Base-by-base conservation (phyloP, 1,140 invertebrate species). In the Diuraphis noxia region DNA sequence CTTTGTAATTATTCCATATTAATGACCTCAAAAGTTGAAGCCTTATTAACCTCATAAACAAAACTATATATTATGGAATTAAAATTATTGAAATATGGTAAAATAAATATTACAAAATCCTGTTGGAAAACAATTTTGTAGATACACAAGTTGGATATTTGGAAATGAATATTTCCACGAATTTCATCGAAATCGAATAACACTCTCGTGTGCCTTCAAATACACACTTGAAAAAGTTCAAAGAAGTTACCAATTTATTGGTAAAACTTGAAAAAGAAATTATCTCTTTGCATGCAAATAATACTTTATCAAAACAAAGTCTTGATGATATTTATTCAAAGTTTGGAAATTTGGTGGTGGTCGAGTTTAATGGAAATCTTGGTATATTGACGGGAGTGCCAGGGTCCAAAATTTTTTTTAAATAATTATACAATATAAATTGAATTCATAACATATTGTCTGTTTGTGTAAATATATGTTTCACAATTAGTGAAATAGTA, bases 371-470 rank as follows among this genome's bases (percentile, higher is more conserved):
- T 94, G 99, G 99, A 94, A 99, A 99, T 93, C 95, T 99, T 21
- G 99, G 99, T 81, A 99, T 99, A 0, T 99, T 97, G 8, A 99
- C 99, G 99, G 99, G 99, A n/a, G 10, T 99, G 99, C 93, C 97
- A 97, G 93, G 99, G 99, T n/a, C 99, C 99, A 9, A 99, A 99
- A 95, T 99, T 98, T 92, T 96, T 99, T 8, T 99, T 99, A 92
- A 96, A 97, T 7, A 40, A 34, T 56, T 56, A 56, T 30, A 10
- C 30, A 30, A 30, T 13, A 49, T 23, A 30, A 10, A 56, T 56
- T 56, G 10, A 9, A 56, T 30, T 30, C 30, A 30, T 4, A 4
- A 56, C 43, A 46, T 46, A 17, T 46, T 17, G 8, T 43, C 1
- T 30, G 30, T 56, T 56, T 56, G 9, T 30, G 30, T 56, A 56